Evolutionary conservation across 2,888 invertebrate species (phyloP).

Genomic region (Stenolophus ochropezus): DNA sequence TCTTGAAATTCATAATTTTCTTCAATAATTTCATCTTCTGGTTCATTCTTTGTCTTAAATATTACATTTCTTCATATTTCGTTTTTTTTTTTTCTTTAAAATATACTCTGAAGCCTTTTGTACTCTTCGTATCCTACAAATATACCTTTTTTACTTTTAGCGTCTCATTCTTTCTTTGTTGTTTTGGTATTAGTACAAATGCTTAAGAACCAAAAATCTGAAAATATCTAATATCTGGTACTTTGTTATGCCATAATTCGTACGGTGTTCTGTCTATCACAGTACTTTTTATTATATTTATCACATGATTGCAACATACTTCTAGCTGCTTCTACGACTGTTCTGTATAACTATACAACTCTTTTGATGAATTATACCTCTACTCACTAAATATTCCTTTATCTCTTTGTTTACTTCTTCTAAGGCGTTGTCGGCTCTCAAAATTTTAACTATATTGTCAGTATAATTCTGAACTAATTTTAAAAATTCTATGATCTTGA

Average conservation of each 20-base stretch:
- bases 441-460: no score
- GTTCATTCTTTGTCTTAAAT: not conserved
- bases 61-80: not conserved
- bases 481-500: not conserved
- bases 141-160: not conserved
- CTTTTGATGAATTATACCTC: no score
- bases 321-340: no score
- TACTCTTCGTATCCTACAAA: not conserved
- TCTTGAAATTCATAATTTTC: not conserved
- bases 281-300: no score
- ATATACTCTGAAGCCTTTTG: not conserved
- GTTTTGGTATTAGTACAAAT: conserved; percentile 1
- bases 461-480: no score
- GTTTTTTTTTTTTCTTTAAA: not conserved
- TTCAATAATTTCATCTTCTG: not conserved
- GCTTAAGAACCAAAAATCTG: not conserved
- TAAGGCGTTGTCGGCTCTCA: no score
- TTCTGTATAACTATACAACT: no score
- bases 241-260: not conserved
- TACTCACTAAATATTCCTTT: no score
- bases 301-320: no score
- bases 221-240: not conserved
- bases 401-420: no score
- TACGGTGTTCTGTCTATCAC: no score
- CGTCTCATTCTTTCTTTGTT: not conserved